Evolutionary conservation across 2,113 vertebrate species (phyloP).

Genomic region (Oplegnathus fasciatus): DNA sequence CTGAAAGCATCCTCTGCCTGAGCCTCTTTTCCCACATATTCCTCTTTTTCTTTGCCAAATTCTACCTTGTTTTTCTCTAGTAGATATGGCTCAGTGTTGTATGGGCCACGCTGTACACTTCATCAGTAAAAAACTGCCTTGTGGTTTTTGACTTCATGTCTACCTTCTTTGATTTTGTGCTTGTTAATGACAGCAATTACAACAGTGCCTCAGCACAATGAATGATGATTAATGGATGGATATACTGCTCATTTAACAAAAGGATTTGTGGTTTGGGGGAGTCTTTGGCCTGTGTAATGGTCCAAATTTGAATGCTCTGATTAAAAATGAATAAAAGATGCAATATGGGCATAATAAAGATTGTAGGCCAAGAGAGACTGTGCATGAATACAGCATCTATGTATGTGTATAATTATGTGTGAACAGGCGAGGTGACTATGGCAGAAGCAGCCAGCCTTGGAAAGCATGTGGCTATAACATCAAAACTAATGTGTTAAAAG

Average conservation of each 20-base stretch:
- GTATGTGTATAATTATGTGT: not conserved
- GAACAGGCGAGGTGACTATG: conserved; percentile 4
- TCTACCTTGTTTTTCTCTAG: conserved; percentile 19
- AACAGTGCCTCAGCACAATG: conserved; percentile 31
- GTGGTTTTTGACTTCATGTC: conserved; percentile 41
- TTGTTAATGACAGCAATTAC: conserved; percentile 52
- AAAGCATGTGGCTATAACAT: conserved; percentile 35
- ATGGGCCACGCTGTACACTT: not conserved
- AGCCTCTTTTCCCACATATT: conserved; percentile 1
- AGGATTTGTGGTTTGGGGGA: conserved; percentile 1
- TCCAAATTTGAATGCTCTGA: not conserved
- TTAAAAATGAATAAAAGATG: conserved; percentile 6
- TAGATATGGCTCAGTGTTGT: conserved; percentile 4
- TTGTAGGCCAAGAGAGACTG: not conserved
- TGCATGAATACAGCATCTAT: not conserved
- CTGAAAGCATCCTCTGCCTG: not conserved
- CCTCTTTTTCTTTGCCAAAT: conserved; percentile 15
- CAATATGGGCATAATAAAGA: not conserved
- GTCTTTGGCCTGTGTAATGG: not conserved
- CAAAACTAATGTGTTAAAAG: conserved; percentile 61
- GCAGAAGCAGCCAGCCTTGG: conserved; percentile 27
- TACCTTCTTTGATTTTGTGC: conserved; percentile 32
- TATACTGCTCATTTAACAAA: conserved; percentile 1
- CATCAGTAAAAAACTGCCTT: conserved; percentile 31
- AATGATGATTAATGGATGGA: conserved; percentile 23